Evolutionary conservation across 2,113 vertebrate genomes (phyloP).

Genomic region (Solea solea): DNA sequence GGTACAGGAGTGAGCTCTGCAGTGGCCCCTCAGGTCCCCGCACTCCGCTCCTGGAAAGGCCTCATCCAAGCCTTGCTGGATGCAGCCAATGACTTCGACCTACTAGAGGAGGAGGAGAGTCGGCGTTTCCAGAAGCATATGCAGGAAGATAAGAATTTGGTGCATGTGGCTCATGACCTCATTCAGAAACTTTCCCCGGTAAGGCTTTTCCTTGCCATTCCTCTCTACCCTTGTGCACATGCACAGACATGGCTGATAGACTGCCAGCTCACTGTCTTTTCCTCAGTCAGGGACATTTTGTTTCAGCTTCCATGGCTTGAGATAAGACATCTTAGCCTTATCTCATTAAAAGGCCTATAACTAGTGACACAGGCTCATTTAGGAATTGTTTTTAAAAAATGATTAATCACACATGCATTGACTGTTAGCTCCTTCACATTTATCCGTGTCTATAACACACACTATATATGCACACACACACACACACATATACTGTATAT

Average conservation of each 20-base stretch:
- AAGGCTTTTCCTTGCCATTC: slow-evolving; percentile 63
- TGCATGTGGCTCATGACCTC: slow-evolving; percentile 96
- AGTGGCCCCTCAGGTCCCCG: slow-evolving; percentile 93
- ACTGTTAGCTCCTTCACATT: neutral
- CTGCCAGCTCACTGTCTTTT: slow-evolving; percentile 12
- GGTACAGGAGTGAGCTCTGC: slow-evolving; percentile 95
- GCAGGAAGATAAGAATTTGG: slow-evolving; percentile 93
- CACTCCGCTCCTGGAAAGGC: slow-evolving; percentile 95
- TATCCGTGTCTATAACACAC: neutral
- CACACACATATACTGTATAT: neutral
- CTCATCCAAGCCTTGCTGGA: slow-evolving; percentile 94
- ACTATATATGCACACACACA: neutral
- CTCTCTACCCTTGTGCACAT: slow-evolving; percentile 8
- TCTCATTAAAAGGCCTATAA: slow-evolving; percentile 11
- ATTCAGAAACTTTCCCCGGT: slow-evolving; percentile 98
- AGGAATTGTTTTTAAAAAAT: neutral
- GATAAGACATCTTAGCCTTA: slow-evolving; percentile 20
- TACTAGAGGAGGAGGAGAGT: slow-evolving; percentile 94
- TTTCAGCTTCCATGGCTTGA: slow-evolving; percentile 15
- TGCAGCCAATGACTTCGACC: slow-evolving; percentile 94
- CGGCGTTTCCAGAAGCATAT: slow-evolving; percentile 92
- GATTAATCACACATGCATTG: neutral
- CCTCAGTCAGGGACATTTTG: slow-evolving; percentile 6
- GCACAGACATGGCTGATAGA: slow-evolving; percentile 26
- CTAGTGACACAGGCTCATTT: neutral